Evolutionary conservation across 2,797 vertebrate genomes (phyloP), one percentile per base, ranked within the genome.

Genomic region (Myoxocephalus aenaeus): DNA sequence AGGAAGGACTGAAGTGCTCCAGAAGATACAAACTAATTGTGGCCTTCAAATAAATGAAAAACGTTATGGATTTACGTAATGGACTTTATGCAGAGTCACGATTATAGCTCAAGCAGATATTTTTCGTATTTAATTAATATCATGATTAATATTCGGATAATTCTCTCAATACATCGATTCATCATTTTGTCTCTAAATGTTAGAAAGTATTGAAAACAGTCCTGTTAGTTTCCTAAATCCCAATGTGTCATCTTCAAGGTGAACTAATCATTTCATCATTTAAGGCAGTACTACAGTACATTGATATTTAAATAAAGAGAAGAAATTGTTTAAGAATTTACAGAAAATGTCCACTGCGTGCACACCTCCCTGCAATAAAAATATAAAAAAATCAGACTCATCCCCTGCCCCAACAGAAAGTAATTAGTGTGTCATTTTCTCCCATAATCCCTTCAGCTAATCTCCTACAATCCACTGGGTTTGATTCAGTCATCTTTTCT

Each of bases 401-500:
- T 85, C 77, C 73, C 65, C 59, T 68, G 27, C 83, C 71, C 69
- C 86, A 87, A 84, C 83, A 83, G 73, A 93, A 93, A 93, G 91
- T 90, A 92, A 95, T 94, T 92, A 93, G 91, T 89, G 87, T 93
- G 91, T 94, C 85, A 90, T 94, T 94, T 53, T 94, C 90, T 84
- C 81, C 84, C 77, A 79, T 88, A 92, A 94, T 92, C 88, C 89
- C 86, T 79, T 91, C 86, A 82, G 61, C 79, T 95, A 94, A 95
- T 95, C 94, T 93, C 87, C 86, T 82, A 85, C 93, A 94, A 95
- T 94, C 92, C 92, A 94, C 84, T 92, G 90, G 65, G 88, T 92
- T 93, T 94, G 93, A 96, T 94, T 94, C 95, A 95, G 93, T 95
- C 93, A 94, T 94, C 93, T 94, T 94, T 95, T 94, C 91, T 94